These are phyloP conservation scores for Campoplex capitator DNA, from an alignment of 2,888 invertebrate genomes.

Conservation along the genomic window DNA sequence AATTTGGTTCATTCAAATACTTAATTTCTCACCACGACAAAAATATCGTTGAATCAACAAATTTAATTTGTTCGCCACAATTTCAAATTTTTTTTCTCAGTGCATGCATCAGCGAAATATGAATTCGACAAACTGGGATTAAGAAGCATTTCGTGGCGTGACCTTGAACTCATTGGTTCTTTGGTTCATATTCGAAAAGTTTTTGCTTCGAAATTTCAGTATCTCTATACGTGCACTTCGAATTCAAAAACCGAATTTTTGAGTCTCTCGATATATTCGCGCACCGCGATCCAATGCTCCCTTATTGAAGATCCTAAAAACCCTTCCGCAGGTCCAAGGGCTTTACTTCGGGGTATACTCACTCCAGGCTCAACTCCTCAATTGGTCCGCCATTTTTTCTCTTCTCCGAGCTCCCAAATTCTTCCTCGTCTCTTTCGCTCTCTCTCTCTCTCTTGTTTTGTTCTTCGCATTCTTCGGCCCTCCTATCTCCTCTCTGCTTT, in stretches of 20 bases:
- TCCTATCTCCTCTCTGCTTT: conserved; percentile 14
- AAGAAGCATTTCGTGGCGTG: too few species aligned
- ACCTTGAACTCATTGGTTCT: too few species aligned
- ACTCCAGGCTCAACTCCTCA: conserved; percentile 19
- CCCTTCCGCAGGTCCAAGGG: conserved; percentile 3
- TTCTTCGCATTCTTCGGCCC: neutral
- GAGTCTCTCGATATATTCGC: neutral
- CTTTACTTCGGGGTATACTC: conserved; percentile 11
- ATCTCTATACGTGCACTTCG: too few species aligned
- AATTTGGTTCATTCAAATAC: too few species aligned
- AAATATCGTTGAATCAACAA: too few species aligned
- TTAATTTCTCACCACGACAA: too few species aligned
- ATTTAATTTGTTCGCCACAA: too few species aligned
- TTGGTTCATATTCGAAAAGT: too few species aligned
- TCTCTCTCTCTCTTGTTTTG: conserved; percentile 6
- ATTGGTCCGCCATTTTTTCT: conserved; percentile 35
- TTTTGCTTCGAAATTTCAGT: too few species aligned
- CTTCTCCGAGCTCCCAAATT: conserved; percentile 58
- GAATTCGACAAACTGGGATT: neutral
- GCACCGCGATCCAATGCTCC: conserved; percentile 10
- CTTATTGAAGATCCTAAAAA: conserved; percentile 19
- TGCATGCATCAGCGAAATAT: neutral
- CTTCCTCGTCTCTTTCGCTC: conserved; percentile 34
- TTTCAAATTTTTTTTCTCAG: too few species aligned
- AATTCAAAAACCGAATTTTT: neutral